Evolutionary conservation across 1,140 invertebrate genomes (phyloP).

Genomic region (Bombus soroeensis): DNA sequence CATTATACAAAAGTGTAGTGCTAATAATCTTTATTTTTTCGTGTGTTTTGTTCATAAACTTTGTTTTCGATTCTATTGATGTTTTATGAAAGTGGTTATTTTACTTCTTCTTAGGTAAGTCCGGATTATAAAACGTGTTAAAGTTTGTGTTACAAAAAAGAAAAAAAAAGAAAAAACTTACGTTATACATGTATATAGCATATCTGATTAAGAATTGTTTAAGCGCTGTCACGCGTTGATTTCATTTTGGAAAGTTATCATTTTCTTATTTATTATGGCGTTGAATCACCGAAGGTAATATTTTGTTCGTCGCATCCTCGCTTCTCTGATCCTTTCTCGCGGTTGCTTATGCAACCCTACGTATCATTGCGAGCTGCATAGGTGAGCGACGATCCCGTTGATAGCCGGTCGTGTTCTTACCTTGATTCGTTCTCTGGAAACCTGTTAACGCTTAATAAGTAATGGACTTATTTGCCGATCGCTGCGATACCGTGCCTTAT

Average conservation of each 20-base stretch:
- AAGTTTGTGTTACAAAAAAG: too few relatives aligned
- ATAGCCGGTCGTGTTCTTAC: conserved; percentile 51
- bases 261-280: background rate
- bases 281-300: background rate
- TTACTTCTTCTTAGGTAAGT: too few relatives aligned
- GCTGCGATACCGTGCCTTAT: conserved; percentile 18
- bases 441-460: conserved; percentile 55
- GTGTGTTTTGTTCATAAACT: background rate
- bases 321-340: conserved; percentile 42
- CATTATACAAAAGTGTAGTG: too few relatives aligned
- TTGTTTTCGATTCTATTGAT: background rate
- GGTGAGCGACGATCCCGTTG: conserved; percentile 51
- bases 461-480: conserved; percentile 51
- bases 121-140: background rate
- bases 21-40: too few relatives aligned
- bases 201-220: background rate
- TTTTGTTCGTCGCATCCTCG: conserved; percentile 1
- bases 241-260: background rate
- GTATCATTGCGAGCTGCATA: conserved; percentile 40
- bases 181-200: too few relatives aligned
- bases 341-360: conserved; percentile 41
- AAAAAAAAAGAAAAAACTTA: too few relatives aligned
- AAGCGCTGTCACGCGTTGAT: background rate
- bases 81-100: background rate
- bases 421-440: conserved; percentile 44